Conservation (phyloP, 2,888 invertebrate genomes). For the Drosophila anomalata region DNA sequence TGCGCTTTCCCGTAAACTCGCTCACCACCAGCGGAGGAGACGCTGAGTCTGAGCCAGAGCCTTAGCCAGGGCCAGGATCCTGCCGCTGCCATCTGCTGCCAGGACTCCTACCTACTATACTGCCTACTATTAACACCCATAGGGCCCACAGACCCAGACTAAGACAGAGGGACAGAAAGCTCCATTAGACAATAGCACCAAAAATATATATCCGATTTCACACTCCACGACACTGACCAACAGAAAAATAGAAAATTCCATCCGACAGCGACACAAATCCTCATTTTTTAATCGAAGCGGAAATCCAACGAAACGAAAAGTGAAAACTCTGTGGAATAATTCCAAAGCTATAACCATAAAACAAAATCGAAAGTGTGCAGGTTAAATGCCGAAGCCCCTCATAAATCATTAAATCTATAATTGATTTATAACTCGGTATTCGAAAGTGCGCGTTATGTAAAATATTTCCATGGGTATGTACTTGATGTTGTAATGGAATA, state of each 20-base stretch:
- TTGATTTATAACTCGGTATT: slow-evolving; percentile 23
- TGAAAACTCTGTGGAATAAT: slow-evolving; percentile 60
- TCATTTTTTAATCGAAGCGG: slow-evolving; percentile 32
- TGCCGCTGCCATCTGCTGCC: slow-evolving; percentile 10
- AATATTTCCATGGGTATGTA: slow-evolving; percentile 75
- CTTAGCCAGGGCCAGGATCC: slow-evolving; percentile 9
- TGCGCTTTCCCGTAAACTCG: slow-evolving; percentile 82
- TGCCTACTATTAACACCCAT: neutral
- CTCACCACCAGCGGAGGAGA: slow-evolving; percentile 48
- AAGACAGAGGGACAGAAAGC: slow-evolving; percentile 33
- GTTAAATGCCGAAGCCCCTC: slow-evolving; percentile 12
- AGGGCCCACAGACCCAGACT: slow-evolving; percentile 7
- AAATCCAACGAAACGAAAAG: slow-evolving; percentile 48
- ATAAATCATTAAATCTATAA: slow-evolving; percentile 38
- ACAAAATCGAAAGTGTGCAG: slow-evolving; percentile 21
- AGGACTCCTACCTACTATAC: slow-evolving; percentile 15
- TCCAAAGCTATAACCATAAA: slow-evolving; percentile 47
- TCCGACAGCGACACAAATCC: slow-evolving; percentile 34
- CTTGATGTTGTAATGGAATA: slow-evolving; percentile 83
- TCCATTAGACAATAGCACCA: neutral
- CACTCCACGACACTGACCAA: neutral
- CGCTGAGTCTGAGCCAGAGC: slow-evolving; percentile 20
- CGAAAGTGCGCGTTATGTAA: slow-evolving; percentile 40
- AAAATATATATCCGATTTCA: neutral
- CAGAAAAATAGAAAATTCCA: neutral